Evolutionary conservation across 30 jellyfish, hydroid and myxozoan genomes (phyloP).

Genomic region (Aurelia sp.): DNA sequence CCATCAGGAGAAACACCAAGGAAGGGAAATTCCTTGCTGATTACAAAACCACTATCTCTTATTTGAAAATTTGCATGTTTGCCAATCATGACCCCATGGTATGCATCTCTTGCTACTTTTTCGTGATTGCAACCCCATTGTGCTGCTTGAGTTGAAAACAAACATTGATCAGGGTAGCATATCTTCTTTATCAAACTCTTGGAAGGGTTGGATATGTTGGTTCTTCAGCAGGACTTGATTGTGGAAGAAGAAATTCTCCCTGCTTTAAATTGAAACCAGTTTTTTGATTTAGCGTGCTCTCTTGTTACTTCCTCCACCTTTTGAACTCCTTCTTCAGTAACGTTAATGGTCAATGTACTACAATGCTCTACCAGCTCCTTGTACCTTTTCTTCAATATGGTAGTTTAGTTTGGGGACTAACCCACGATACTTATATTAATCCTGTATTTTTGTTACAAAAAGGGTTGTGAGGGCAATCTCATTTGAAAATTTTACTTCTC

Average conservation of each 20-base stretch:
- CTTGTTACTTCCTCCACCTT: conserved; percentile 21
- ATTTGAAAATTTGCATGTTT: conserved; percentile 8
- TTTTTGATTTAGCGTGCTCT: neutral
- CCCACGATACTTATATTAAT: too few species aligned
- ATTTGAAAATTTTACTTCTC: too few species aligned
- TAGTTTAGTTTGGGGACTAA: too few species aligned
- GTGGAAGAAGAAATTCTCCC: conserved; percentile 28
- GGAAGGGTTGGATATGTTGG: conserved; percentile 21
- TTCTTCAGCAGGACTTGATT: conserved; percentile 3
- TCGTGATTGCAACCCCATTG: conserved; percentile 43
- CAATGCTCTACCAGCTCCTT: neutral
- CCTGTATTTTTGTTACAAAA: too few species aligned
- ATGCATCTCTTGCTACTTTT: conserved; percentile 6
- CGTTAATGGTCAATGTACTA: neutral
- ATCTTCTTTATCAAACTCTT: conserved; percentile 4
- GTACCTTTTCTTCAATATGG: too few species aligned
- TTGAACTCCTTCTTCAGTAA: neutral
- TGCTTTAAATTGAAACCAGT: neutral
- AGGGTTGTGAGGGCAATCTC: too few species aligned
- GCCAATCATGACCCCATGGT: neutral
- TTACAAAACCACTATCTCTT: neutral
- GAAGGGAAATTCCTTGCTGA: conserved; percentile 1
- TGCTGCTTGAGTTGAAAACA: conserved; percentile 17
- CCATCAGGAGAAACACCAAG: conserved; percentile 27
- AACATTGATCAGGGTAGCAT: conserved; percentile 15